These are phyloP conservation scores for Macrostomum lignano DNA, from an alignment of 1,140 invertebrate species.

Conservation along the genomic window DNA sequence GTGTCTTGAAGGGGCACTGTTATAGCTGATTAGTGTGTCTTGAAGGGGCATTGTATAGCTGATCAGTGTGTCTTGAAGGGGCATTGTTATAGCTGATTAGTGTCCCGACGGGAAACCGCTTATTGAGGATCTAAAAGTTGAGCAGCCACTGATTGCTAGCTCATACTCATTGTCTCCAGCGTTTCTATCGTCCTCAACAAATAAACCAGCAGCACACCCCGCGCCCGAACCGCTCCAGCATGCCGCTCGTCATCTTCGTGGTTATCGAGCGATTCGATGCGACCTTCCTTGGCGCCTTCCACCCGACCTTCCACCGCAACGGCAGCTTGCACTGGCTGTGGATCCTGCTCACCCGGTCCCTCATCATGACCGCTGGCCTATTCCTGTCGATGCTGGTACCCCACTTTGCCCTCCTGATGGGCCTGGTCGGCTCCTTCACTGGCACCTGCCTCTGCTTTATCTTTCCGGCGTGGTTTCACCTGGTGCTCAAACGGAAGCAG, in stretches of 20 bases:
- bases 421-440: slow-evolving; percentile 86
- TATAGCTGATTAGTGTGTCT: no score
- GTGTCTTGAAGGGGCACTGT: no score
- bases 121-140: no score
- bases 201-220: no score
- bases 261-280: slow-evolving; percentile 70
- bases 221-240: no score
- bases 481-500: slow-evolving; percentile 55
- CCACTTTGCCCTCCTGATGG: slow-evolving; percentile 90
- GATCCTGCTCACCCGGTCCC: slow-evolving; percentile 59
- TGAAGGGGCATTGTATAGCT: no score
- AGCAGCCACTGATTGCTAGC: no score
- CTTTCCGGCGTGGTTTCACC: slow-evolving; percentile 88
- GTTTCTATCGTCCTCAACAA: no score
- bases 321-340: slow-evolving; percentile 73
- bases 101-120: no score
- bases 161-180: no score
- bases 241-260: slow-evolving; percentile 86
- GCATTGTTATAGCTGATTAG: no score
- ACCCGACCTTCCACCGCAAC: slow-evolving; percentile 35
- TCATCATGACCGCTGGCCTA: slow-evolving; percentile 63
- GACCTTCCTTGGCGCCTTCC: slow-evolving; percentile 43
- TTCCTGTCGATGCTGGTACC: slow-evolving; percentile 86
- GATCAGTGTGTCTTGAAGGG: no score
- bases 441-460: slow-evolving; percentile 92